Base-by-base conservation (phyloP, 1,140 invertebrate species). In the Agrilus planipennis region DNA sequence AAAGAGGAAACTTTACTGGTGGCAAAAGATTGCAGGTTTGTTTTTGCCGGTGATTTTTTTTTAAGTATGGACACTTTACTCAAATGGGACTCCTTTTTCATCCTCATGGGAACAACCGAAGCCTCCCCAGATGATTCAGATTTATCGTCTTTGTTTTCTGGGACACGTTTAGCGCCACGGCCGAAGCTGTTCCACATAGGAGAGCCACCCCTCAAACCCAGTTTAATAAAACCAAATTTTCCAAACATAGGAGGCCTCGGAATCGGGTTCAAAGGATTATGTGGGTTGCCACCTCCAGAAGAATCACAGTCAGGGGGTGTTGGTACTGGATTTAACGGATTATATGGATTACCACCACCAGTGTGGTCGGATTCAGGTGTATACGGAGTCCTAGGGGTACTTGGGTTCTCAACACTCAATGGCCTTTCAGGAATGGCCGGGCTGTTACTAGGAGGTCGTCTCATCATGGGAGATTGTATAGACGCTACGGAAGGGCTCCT, bases 201-300 rank as follows among this genome's bases (percentile, higher is more conserved):
- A 0, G 77, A 74, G 2, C 82, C 82, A 7, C 82, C 82, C 45
- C 73, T 63, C 2, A 85, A 62, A 14, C 57, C 82, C 1, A 80
- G 57, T 49, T 75, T 75, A 37, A 71, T 65, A 52, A 73, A 77
- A 11, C 68, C 67, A 47, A 63, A 70, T 30, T 64, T 61, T 4
- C 64, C 68, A 32, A 72, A 71, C 42, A 60, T 56, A 2, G 54
- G 58, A 3, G 65, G 61, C 10, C 67, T 54, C 2, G 71, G 72
- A 19, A 74, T 55, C 2, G 71, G 68, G 51, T 69, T 71, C 39
- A 64, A 49, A 44, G 67, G 63, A 53, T 71, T 69, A 39, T 71
- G 65, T 1, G 64, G 55, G 44, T 67, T 69, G 21, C 70, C 68
- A 18, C 67, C 68, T 3, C 69, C 70, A 25, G 65, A 58, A n/a